phyloP scores from a whole-genome alignment of 2,797 vertebrate genomes.

The Hephaestus fuliginosus region DNA sequence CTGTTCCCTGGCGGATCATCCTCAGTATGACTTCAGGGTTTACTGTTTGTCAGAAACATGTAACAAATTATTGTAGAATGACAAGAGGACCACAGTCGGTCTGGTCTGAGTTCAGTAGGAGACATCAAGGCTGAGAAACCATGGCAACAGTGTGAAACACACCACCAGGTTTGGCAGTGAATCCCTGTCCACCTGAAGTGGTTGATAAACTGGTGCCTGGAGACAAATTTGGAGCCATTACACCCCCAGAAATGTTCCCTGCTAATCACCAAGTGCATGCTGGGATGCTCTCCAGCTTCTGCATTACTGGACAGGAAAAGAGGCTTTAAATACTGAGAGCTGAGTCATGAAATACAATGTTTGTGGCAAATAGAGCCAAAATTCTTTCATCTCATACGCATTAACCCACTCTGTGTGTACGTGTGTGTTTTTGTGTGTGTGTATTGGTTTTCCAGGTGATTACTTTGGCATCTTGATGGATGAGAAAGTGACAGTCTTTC shows the following conservation, averaged over 20 bases:
- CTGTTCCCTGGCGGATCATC: conserved; percentile 1
- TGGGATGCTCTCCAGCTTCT: neutral
- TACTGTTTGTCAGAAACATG: conserved; percentile 33
- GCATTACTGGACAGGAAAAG: neutral
- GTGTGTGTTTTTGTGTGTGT: conserved; percentile 1
- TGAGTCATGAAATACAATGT: neutral
- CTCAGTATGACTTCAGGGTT: conserved; percentile 6
- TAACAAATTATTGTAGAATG: conserved; percentile 18
- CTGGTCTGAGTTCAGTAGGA: conserved; percentile 6
- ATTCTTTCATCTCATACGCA: neutral
- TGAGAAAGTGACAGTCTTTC: conserved; percentile 92
- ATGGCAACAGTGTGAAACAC: conserved; percentile 11
- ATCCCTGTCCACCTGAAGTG: neutral
- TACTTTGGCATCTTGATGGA: conserved; percentile 97
- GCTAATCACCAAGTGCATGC: neutral
- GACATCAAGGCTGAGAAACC: conserved; percentile 8
- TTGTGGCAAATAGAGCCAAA: neutral
- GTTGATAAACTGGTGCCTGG: neutral
- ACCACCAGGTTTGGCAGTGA: neutral
- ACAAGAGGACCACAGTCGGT: conserved; percentile 3
- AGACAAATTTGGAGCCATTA: neutral
- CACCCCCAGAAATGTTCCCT: neutral
- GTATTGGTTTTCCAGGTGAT: conserved; percentile 86
- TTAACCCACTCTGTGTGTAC: conserved; percentile 14
- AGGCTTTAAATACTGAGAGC: too few species aligned